A percentile compares a stretch with the other conserved stretches of the same genome.
These are phyloP conservation scores for Sinocyclocheilus anophthalmus DNA, from an alignment of 2,113 vertebrate genomes.

Conservation along the genomic window DNA sequence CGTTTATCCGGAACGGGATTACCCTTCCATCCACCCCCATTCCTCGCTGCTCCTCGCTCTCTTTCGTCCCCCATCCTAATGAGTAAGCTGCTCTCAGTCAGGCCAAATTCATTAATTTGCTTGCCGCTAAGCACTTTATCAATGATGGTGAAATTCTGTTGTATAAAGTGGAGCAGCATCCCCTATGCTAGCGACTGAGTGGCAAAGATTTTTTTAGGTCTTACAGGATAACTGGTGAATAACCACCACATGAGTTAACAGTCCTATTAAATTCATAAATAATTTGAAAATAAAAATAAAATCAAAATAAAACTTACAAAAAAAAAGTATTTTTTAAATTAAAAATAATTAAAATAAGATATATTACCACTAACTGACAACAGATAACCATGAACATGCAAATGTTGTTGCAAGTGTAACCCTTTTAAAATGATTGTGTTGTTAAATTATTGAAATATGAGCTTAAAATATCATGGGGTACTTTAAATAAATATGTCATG, in stretches of 20 bases:
- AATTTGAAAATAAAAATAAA: neutral
- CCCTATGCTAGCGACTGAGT: neutral
- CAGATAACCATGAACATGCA: too few species aligned
- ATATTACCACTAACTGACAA: neutral
- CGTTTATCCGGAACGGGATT: slow-evolving; percentile 84
- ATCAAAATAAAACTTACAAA: neutral
- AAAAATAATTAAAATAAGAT: too few species aligned
- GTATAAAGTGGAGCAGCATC: slow-evolving; percentile 64
- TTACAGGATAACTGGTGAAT: slow-evolving; percentile 17
- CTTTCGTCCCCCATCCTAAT: slow-evolving; percentile 40
- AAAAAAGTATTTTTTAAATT: neutral
- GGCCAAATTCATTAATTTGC: slow-evolving; percentile 80
- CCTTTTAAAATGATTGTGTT: neutral
- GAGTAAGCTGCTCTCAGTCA: slow-evolving; percentile 68
- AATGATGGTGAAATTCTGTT: slow-evolving; percentile 75
- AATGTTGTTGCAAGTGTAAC: neutral
- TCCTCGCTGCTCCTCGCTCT: slow-evolving; percentile 49
- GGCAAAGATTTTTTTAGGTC: slow-evolving; percentile 39
- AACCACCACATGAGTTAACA: neutral
- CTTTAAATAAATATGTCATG: neutral
- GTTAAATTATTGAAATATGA: neutral
- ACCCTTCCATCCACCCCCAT: slow-evolving; percentile 64
- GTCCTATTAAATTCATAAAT: neutral
- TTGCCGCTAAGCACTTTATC: slow-evolving; percentile 82
- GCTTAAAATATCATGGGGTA: neutral